A percentile compares a stretch with the other conserved stretches of the same genome.
Evolutionary conservation across 2,797 vertebrate species (phyloP).

Genomic region (Antrozous pallidus): DNA sequence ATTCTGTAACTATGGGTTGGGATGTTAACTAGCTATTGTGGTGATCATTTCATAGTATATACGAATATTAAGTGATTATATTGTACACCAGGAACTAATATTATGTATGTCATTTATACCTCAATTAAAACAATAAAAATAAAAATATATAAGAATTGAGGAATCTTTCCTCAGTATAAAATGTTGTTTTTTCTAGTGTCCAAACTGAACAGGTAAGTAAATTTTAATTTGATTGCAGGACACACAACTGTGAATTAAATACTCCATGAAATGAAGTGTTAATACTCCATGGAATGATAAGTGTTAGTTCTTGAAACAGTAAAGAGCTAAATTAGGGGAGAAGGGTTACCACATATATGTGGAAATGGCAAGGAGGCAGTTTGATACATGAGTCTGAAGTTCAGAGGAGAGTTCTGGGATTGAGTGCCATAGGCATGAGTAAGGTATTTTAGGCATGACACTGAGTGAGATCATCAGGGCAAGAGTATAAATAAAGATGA

Average conservation of each 20-base stretch:
- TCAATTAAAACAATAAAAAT: neutral
- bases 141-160: neutral
- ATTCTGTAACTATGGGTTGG: neutral
- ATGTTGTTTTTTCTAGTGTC: neutral
- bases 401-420: constrained; percentile 24
- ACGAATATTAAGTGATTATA: neutral
- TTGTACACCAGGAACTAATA: neutral
- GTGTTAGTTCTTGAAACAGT: neutral
- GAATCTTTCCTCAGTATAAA: neutral
- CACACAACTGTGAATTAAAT: constrained; percentile 1
- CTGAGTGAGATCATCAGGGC: neutral
- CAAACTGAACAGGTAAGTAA: neutral
- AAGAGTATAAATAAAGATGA: constrained; percentile 39
- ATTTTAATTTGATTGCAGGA: neutral
- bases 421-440: constrained; percentile 35
- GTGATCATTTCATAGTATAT: neutral
- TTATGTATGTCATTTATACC: neutral
- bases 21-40: neutral
- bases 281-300: neutral
- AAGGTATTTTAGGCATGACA: constrained; percentile 42
- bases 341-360: neutral
- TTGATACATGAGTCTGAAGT: constrained; percentile 8
- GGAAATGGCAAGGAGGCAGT: neutral
- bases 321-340: neutral
- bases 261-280: constrained; percentile 3